A percentile compares a stretch with the other conserved stretches of the same genome.
phyloP scores from a whole-genome alignment of 2,113 vertebrate genomes.

The Lasiurus cinereus region DNA sequence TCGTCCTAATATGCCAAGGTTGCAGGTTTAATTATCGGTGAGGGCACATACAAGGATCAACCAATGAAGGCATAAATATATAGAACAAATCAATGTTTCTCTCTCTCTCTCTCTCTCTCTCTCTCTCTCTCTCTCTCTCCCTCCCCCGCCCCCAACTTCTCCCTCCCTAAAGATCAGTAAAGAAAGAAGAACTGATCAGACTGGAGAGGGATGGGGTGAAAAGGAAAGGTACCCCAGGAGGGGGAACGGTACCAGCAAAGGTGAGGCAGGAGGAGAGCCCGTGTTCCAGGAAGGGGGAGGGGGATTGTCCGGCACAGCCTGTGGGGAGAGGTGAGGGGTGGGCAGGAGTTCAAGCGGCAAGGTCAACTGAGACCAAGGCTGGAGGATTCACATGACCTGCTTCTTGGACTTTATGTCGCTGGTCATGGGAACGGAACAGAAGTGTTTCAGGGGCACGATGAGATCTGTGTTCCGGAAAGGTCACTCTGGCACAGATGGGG shows the following conservation, averaged over 20 bases:
- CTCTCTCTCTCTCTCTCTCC: no score
- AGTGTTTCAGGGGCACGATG: background rate
- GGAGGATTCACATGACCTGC: background rate
- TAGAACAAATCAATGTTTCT: no score
- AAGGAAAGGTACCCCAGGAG: background rate
- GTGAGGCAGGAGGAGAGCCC: background rate
- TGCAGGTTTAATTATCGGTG: no score
- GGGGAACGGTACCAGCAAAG: background rate
- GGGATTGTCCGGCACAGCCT: background rate
- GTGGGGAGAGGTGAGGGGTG: background rate
- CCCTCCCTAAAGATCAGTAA: no score
- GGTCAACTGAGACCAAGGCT: background rate
- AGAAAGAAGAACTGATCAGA: no score
- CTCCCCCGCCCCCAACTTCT: no score
- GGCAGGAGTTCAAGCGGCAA: background rate
- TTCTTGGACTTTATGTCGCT: background rate
- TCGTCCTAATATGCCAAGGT: no score
- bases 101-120: no score
- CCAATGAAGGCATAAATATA: no score
- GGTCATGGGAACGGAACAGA: slow-evolving; percentile 34
- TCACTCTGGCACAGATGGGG: background rate
- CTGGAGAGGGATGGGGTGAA: background rate
- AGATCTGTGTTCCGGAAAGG: background rate
- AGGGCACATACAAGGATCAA: no score
- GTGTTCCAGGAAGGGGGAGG: background rate